Conservation (phyloP, 2,888 invertebrate genomes). For the Cataglyphis albicans region DNA sequence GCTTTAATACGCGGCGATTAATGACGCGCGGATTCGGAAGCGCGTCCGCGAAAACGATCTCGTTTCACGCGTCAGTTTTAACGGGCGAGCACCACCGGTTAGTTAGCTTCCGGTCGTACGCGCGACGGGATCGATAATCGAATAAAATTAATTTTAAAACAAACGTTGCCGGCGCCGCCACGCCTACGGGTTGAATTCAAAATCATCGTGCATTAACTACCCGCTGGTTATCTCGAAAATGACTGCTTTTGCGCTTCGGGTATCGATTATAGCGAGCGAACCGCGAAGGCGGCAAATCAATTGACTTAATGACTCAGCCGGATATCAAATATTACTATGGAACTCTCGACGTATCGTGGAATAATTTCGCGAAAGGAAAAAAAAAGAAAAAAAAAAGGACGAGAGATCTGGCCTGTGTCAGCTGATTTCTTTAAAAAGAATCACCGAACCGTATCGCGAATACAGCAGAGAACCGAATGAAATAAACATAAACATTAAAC, state of each 20-base stretch:
- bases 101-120: neutral
- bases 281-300: constrained; percentile 51
- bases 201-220: constrained; percentile 25
- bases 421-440: neutral
- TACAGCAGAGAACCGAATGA: neutral
- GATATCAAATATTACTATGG: constrained; percentile 26
- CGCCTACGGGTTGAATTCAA: constrained; percentile 24
- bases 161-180: neutral
- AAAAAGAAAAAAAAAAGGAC: neutral
- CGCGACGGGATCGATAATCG: constrained; percentile 33
- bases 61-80: constrained; percentile 48
- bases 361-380: neutral
- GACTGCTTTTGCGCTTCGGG: neutral
- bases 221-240: constrained; percentile 46
- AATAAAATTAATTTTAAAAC: constrained; percentile 53
- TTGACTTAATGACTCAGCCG: constrained; percentile 15
- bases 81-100: neutral
- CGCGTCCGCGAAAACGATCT: constrained; percentile 31
- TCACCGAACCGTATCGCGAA: neutral
- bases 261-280: constrained; percentile 26
- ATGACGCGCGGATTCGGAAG: constrained; percentile 49
- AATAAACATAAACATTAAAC: constrained; percentile 12
- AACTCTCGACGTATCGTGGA: neutral
- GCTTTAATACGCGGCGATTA: constrained; percentile 48
- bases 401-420: neutral